Base-by-base conservation (phyloP, 2,888 invertebrate species). In the Andrena minutula region DNA sequence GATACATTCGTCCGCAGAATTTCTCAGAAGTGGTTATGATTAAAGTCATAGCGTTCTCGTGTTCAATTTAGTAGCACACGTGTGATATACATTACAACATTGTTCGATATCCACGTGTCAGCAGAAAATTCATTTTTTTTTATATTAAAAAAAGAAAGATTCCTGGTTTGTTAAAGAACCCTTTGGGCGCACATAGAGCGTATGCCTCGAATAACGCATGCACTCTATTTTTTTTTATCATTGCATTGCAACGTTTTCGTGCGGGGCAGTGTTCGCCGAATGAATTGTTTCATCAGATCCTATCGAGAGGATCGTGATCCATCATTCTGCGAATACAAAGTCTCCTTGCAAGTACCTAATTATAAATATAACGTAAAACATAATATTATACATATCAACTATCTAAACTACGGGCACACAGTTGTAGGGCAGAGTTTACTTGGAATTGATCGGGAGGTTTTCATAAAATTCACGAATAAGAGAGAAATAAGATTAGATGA, bases 1-100 rank as follows among this genome's bases (percentile, higher is more conserved):
- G 68, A 78, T 84, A 83, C 72, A 76, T 70, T 64, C 60, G 58
- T 47, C 56, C 79, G 61, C n/a, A 61, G n/a, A 66, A 60, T 70
- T 69, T 64, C 8, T 58, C 53, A 32, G 47, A 61, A 35, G 23
- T 12, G 5, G 28, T 58, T 58, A n/a, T 23, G 32, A 12, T 53
- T 41, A 6, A 28, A 60, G 10, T 16, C 3, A 66, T 56, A 35
- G 16, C 20, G 47, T 49, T 53, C 32, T 49, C n/a, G 16, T 64
- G 51, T 49, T 64, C 53, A 75, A 41, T 23, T 58, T 70, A 61
- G 16, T 20, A 7, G 20, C 41, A 20, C 49, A 41, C 4, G n/a
- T 58, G 49, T 35, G 28, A 4, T 35, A 60, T 61, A 61, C 23
- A 7, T 30, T n/a, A n/a, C n/a, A n/a, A 12, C 26, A 49, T 23